Conservation (phyloP, 2,797 vertebrate species). For the Miichthys miiuy region DNA sequence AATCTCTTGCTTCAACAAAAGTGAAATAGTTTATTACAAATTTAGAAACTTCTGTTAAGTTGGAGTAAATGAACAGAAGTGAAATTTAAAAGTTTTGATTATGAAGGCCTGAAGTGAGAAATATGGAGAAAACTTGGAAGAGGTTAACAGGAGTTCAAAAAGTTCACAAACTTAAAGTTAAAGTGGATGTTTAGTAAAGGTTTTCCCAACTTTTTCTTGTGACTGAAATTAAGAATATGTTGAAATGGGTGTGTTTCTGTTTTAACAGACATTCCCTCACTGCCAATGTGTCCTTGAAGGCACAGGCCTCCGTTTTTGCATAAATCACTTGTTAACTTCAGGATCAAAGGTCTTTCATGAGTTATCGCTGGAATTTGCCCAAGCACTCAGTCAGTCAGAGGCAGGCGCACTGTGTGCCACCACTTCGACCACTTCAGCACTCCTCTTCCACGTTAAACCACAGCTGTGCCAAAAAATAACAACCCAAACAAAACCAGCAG, state of each 20-base stretch:
- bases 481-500: not conserved
- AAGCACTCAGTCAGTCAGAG: conserved; percentile 55
- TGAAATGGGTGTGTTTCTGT: not conserved
- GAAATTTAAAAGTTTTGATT: too few relatives aligned
- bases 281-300: conserved; percentile 46
- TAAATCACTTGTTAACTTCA: conserved; percentile 66
- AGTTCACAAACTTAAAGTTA: not conserved
- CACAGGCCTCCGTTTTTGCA: not conserved
- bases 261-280: not conserved
- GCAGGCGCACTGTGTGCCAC: conserved; percentile 50
- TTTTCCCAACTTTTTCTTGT: not conserved
- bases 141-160: not conserved
- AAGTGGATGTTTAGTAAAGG: not conserved
- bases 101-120: too few relatives aligned
- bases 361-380: conserved; percentile 71
- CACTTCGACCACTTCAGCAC: conserved; percentile 19
- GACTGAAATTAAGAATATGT: not conserved
- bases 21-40: not conserved
- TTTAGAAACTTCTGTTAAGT: not conserved
- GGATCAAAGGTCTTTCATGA: conserved; percentile 81
- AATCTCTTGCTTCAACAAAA: not conserved
- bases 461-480: not conserved
- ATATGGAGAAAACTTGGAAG: not conserved
- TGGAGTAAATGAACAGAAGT: not conserved
- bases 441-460: not conserved